Base-by-base conservation (phyloP, 2,888 invertebrate species). In the Zootermopsis nevadensis region DNA sequence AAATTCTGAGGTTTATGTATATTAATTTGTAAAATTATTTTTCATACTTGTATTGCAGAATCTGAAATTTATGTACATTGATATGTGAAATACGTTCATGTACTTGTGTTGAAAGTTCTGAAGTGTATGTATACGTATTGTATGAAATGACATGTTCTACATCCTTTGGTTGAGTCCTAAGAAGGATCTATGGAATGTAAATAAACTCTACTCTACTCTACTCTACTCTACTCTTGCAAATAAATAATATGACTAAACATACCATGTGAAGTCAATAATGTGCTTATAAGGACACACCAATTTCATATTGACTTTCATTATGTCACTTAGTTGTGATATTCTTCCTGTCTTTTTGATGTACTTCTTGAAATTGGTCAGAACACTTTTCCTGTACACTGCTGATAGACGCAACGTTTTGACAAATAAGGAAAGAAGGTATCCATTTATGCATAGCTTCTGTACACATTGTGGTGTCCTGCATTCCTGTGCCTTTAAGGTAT, bases 191-290 rank as follows among this genome's bases (percentile, higher is more conserved):
- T n/a, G n/a, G n/a, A n/a, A n/a, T n/a, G n/a, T n/a, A n/a, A n/a
- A n/a, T n/a, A n/a, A n/a, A n/a, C n/a, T n/a, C n/a, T n/a, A n/a
- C n/a, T n/a, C n/a, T n/a, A n/a, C n/a, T n/a, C n/a, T n/a, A n/a
- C n/a, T n/a, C n/a, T n/a, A n/a, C n/a, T n/a, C n/a, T n/a, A n/a
- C n/a, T n/a, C n/a, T n/a, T n/a, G n/a, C n/a, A n/a, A n/a, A n/a
- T n/a, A 48, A 19, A 48, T 15, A 48, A 48, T 19, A 19, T 48
- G 48, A 19, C 48, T 60, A 19, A 66, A 87, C 90, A 91, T 90
- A 94, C 95, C 94, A 95, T 83, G 91, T 91, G 89, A 93, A 94
- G 88, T 95, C 95, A 85, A 95, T 91, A 76, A 93, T 91, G 88
- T 95, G 93, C 84, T 89, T 90, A 84, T 90, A 90, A 1, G 94